Conservation (phyloP, 2,888 invertebrate genomes). For the Patella depressa region DNA sequence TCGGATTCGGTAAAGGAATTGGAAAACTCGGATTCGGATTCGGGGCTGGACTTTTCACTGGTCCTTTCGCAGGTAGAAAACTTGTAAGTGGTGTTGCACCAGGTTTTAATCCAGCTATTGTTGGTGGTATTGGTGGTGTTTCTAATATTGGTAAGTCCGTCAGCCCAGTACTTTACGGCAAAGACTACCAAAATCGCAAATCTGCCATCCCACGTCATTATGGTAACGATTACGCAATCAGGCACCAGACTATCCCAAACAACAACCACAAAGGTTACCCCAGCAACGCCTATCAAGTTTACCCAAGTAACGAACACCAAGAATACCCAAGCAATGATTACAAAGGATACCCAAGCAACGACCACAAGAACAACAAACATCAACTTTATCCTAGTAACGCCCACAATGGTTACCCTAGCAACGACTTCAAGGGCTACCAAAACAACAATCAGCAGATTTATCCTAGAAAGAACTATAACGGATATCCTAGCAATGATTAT, state of each 20-base stretch:
- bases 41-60: neutral
- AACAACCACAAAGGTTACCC: neutral
- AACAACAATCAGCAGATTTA: too few relatives aligned
- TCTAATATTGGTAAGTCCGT: neutral
- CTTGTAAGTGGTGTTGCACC: neutral
- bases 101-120: neutral
- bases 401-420: neutral
- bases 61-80: neutral
- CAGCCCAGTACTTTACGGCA: too few relatives aligned
- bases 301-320: neutral
- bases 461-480: neutral
- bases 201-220: too few relatives aligned
- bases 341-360: neutral
- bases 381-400: neutral
- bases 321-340: neutral
- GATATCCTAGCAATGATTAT: neutral
- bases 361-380: neutral
- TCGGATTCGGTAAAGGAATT: neutral
- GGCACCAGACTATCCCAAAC: neutral
- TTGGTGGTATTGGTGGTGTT: neutral
- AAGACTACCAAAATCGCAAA: too few relatives aligned
- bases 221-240: too few relatives aligned
- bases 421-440: neutral
- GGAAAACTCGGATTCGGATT: slow-evolving; percentile 2
- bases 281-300: neutral